Evolutionary conservation across 2,888 invertebrate genomes (phyloP).

Genomic region (Allophyes oxyacanthae): DNA sequence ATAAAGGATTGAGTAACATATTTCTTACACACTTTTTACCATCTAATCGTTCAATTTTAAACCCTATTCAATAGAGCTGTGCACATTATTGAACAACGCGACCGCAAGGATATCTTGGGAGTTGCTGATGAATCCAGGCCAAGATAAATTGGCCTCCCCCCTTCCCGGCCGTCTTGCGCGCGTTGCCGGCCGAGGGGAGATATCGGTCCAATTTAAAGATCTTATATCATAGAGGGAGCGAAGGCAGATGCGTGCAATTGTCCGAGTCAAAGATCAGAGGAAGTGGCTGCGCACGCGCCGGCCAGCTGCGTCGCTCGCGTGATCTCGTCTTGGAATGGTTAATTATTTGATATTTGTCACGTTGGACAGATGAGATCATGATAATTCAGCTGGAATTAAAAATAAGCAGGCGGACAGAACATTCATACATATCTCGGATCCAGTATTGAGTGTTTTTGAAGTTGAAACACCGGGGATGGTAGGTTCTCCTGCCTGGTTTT

Average conservation of each 20-base stretch:
- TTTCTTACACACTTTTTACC: conserved; percentile 74
- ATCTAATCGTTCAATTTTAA: conserved; percentile 21
- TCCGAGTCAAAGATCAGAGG: conserved; percentile 88
- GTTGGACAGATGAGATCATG: conserved; percentile 54
- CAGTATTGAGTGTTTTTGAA: no score
- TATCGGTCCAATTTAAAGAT: conserved; percentile 74
- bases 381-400: conserved; percentile 39
- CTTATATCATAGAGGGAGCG: conserved; percentile 69
- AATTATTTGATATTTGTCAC: conserved; percentile 71
- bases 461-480: no score
- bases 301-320: conserved; percentile 49
- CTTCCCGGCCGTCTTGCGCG: conserved; percentile 50
- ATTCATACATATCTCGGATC: no score
- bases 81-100: conserved; percentile 20
- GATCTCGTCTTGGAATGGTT: conserved; percentile 48
- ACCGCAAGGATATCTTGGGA: conserved; percentile 58
- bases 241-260: conserved; percentile 87
- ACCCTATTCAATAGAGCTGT: conserved; percentile 17
- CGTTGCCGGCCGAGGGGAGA: conserved; percentile 61
- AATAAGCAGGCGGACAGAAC: conserved; percentile 19
- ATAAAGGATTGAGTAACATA: conserved; percentile 86
- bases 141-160: conserved; percentile 65
- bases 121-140: conserved; percentile 56
- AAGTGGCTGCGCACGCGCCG: conserved; percentile 81
- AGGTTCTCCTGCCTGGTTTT: no score